Base-by-base conservation (phyloP, 1,140 invertebrate genomes). In the Platorchestia sp. region DNA sequence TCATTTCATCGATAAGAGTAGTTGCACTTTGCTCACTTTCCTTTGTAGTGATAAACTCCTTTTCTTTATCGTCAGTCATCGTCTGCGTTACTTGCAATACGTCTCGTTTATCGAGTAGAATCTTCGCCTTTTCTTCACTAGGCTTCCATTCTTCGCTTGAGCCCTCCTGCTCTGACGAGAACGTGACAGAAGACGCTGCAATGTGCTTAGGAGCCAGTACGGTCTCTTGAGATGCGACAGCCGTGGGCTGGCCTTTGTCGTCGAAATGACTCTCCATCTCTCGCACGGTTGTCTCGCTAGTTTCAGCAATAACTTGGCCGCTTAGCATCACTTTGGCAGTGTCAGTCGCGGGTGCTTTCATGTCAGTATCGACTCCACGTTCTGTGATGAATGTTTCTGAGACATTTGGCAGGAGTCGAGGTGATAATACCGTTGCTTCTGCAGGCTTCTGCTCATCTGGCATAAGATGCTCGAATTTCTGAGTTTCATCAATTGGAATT, bases 231-330 rank as follows among this genome's bases (percentile, higher is more conserved):
- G 91, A 93, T n/a, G 45, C 91, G n/a, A 47, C 45, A 45, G 45
- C 91, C 0, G 91, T 93, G 10, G 91, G 91, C 40, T 93, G 91
- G 22, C 45, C 91, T 19, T n/a, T n/a, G 40, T 93, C 91, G 19
- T 44, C 91, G 41, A 45, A 93, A n/a, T 40, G 43, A 40, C 91
- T 93, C 45, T 44, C 45, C 45, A 22, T 93, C 44, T 45, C 91
- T 93, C 91, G 43, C 10, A 93, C 36, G 40, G 91, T 93, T 27
- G 91, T 47, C 44, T 93, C 91, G 44, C 91, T 93, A 14, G 91
- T 93, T 93, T 93, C 91, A 6, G 91, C 91, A 40, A 93, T 93
- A 45, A 93, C 45, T 93, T 93, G 91, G 7, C 91, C 91, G 91
- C 43, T 93, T n/a, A 93, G 36, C 3, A 40, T 14, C 1, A 93